A percentile compares a stretch with the other conserved stretches of the same genome.
These are phyloP conservation scores for Cyclopterus lumpus DNA, from an alignment of 2,797 vertebrate genomes.

Conservation along the genomic window DNA sequence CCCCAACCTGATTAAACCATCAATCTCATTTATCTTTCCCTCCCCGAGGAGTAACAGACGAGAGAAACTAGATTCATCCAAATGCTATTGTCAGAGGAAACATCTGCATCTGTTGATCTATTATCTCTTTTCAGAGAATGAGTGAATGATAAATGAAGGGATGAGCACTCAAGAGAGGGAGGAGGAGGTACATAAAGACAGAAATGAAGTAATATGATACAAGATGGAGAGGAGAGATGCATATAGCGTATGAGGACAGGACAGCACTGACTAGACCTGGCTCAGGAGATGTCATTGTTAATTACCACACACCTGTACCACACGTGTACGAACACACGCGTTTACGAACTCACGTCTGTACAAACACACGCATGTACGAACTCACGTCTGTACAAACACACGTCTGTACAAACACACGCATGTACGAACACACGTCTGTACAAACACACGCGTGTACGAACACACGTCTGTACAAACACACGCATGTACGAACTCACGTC, in stretches of 20 bases:
- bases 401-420: slow-evolving; percentile 77
- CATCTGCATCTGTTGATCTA: slow-evolving; percentile 47
- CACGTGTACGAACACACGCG: slow-evolving; percentile 80
- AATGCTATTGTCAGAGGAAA: slow-evolving; percentile 30
- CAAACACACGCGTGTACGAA: slow-evolving; percentile 78
- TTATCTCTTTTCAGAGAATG: slow-evolving; percentile 48
- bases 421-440: too few species aligned
- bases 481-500: too few species aligned
- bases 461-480: slow-evolving; percentile 84
- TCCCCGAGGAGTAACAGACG: slow-evolving; percentile 41
- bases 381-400: slow-evolving; percentile 87
- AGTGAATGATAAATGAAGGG: slow-evolving; percentile 39
- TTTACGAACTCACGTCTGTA: too few species aligned
- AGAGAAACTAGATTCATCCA: slow-evolving; percentile 40
- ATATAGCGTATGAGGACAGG: slow-evolving; percentile 70
- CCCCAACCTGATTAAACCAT: slow-evolving; percentile 62
- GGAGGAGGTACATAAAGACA: slow-evolving; percentile 62
- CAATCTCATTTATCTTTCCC: slow-evolving; percentile 39
- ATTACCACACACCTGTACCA: slow-evolving; percentile 83
- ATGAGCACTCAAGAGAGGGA: slow-evolving; percentile 5
- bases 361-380: slow-evolving; percentile 72
- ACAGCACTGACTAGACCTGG: slow-evolving; percentile 77
- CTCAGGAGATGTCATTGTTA: slow-evolving; percentile 81
- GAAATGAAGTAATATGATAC: slow-evolving; percentile 70
- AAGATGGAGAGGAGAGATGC: slow-evolving; percentile 63